Base-by-base conservation (phyloP, 2,888 invertebrate species). In the Ochropacha duplaris region DNA sequence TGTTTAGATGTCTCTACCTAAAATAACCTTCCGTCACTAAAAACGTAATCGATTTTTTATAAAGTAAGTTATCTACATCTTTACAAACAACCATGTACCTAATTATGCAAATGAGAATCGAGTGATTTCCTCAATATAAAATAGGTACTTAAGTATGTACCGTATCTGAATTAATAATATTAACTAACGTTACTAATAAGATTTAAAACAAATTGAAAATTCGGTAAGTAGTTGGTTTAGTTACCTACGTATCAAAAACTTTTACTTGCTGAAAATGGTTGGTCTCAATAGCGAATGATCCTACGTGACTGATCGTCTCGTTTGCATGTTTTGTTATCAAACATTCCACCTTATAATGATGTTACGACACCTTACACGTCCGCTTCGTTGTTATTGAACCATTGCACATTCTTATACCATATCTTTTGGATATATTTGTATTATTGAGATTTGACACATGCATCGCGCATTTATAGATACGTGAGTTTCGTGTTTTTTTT, bases 281-380 rank as follows among this genome's bases (percentile, higher is more conserved):
- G 14, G 31, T 4, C 31, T 28, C 28, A 31, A 49, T 58, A 26
- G 36, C 26, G 22, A 2, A 50, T 51, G 62, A 31, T 31, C 31
- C 61, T 71, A 66, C 72, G 70, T 72, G 74, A 72, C 59, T 55
- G 58, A 52, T 11, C 52, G 52, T 19, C 31, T 19, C 31, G 31
- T 14, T 52, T 28, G 54, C 55, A 56, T 75, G 64, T 31, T 31
- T 31, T 31, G 31, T 76, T 75, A 75, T 76, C 67, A 75, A 75
- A 75, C 71, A 75, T 72, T 34, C 59, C 61, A 60, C 61, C 39
- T 57, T 58, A 61, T 49, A 55, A 54, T 65, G 61, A 58, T 68
- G 66, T 68, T 71, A 69, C 51, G 50, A 51, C 26, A 60, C 51
- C 56, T 57, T 65, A 44, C 57, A 59, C 63, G 62, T 61, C 57